Conservation (phyloP, 1,140 invertebrate species). For the Drosophila pectinifera region DNA sequence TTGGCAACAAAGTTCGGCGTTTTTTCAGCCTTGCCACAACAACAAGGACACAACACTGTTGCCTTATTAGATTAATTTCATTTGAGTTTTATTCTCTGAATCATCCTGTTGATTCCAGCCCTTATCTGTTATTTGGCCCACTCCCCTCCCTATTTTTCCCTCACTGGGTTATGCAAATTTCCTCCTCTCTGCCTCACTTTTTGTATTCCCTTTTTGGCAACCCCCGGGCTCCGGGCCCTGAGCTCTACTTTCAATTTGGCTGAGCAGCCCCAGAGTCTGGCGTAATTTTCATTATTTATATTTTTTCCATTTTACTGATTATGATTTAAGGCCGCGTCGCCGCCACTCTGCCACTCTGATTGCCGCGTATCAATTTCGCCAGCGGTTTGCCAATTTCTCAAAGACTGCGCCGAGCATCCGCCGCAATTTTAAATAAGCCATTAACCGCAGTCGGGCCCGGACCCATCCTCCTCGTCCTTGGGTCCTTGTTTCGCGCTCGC, state of each 20-base stretch:
- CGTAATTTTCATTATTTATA: conserved; percentile 84
- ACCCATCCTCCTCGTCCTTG: conserved; percentile 24
- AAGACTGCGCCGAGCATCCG: conserved; percentile 33
- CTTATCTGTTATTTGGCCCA: neutral
- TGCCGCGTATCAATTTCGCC: conserved; percentile 79
- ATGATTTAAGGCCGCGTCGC: conserved; percentile 75
- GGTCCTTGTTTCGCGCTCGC: conserved; percentile 26
- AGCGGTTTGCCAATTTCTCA: conserved; percentile 80
- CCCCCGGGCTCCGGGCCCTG: conserved; percentile 31
- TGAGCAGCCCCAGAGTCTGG: too few relatives aligned
- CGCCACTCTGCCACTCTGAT: conserved; percentile 46
- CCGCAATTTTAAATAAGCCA: conserved; percentile 79
- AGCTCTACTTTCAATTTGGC: conserved; percentile 77
- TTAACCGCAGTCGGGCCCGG: conserved; percentile 74
- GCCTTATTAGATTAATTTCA: conserved; percentile 84
- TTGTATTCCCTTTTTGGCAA: conserved; percentile 57
- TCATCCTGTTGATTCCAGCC: conserved; percentile 76
- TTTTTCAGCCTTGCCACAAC: conserved; percentile 3
- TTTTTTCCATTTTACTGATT: conserved; percentile 83
- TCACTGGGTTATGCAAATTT: conserved; percentile 72
- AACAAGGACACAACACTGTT: conserved; percentile 41
- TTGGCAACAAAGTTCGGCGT: conserved; percentile 63
- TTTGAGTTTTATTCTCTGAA: conserved; percentile 66
- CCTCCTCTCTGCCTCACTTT: conserved; percentile 17
- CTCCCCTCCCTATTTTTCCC: neutral